A percentile compares a stretch with the other conserved stretches of the same genome.
Evolutionary conservation across 2,113 vertebrate genomes (phyloP).

Genomic region (Motacilla tschutschensis): DNA sequence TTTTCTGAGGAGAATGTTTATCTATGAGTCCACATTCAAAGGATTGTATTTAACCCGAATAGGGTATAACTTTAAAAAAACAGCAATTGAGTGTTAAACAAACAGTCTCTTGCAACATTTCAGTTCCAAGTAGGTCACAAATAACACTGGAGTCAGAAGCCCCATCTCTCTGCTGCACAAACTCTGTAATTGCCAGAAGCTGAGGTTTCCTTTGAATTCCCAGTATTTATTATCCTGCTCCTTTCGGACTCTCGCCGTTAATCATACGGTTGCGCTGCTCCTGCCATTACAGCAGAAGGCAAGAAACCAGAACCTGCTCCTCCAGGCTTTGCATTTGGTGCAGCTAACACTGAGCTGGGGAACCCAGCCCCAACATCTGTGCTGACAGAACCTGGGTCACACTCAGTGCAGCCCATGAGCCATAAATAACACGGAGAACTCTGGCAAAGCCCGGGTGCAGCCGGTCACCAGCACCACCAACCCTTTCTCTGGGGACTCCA

Average conservation of each 20-base stretch:
- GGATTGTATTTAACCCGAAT: not conserved
- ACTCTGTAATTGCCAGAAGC: not conserved
- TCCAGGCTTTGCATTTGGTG: not conserved
- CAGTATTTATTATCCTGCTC: not conserved
- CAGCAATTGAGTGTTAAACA: not conserved
- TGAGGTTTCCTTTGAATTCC: not conserved
- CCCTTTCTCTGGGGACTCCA: not conserved
- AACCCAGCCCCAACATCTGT: not conserved
- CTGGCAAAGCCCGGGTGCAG: not conserved
- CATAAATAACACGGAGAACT: not conserved
- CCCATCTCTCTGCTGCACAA: not conserved
- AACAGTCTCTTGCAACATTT: not conserved
- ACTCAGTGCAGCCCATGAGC: not conserved
- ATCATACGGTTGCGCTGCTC: not conserved
- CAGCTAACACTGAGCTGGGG: accelerated
- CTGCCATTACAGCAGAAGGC: not conserved
- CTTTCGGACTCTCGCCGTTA: not conserved
- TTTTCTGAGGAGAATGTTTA: not conserved
- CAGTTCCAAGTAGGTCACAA: not conserved
- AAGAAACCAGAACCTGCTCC: not conserved
- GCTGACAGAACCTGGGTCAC: not conserved
- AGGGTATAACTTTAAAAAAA: accelerated
- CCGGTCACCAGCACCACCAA: not conserved
- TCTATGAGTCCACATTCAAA: not conserved
- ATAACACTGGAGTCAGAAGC: not conserved